Evolutionary conservation across 2,888 invertebrate species (phyloP), one percentile per base, ranked within the genome.

Genomic region (Matsumyia berberina): DNA sequence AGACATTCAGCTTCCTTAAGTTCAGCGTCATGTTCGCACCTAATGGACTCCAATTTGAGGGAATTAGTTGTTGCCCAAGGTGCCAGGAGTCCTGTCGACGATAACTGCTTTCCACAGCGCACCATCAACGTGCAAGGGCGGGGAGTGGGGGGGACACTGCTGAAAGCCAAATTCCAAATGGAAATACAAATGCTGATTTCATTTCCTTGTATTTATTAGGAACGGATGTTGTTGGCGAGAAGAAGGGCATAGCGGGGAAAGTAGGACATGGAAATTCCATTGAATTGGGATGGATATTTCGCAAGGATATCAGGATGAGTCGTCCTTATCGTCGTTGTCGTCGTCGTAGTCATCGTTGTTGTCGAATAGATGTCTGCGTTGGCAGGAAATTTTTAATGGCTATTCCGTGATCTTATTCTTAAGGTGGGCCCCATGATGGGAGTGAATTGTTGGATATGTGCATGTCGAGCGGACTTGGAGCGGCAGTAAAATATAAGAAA

Each of bases 41-140:
- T 83, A 83, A 83, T 83, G 83, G 83, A 83, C 73, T 83, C 66
- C 79, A 83, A 83, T 83, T 83, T 83, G 49, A 73, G 73, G 83
- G 73, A 83, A 73, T 83, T 83, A 83, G 79, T 69, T 83, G 55
- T 55, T 62, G 79, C 78, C 72, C 64, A 74, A 83, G 83, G 83
- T 83, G 83, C 73, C 72, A 79, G 73, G 73, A 67, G 73, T 67
- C 73, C 83, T 83, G 83, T 79, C 60, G 77, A 67, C 77, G 24
- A 60, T 60, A 72, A 46, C 53, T 42, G 49, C 44, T 51, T 58
- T 66, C 37, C 15, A n/a, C 5, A 53, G 12, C 8, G 37, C 35
- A 35, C 9, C 11, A 37, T 9, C n/a, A 9, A 6, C 46, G 19
- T 46, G 4, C 42, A 24, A 9, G 37, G 29, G 44, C 15, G 37